A percentile compares a stretch with the other conserved stretches of the same genome.
phyloP scores from a whole-genome alignment of 1,140 invertebrate genomes.

The Atopsyche davidsoni region DNA sequence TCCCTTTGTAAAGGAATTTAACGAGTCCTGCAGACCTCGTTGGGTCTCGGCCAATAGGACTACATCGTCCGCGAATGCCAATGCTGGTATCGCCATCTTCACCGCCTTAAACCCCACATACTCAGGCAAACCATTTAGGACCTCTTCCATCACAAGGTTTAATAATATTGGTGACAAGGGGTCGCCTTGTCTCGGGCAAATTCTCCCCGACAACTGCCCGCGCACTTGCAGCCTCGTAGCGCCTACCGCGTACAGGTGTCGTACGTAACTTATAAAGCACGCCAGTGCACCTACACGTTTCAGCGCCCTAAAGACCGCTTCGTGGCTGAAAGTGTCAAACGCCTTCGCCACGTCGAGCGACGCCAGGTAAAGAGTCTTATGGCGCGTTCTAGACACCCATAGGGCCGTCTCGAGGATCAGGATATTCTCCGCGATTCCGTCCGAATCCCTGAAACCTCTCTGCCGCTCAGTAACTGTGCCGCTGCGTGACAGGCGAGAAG shows the following conservation, averaged over 20 bases:
- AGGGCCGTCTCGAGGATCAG: conserved; percentile 34
- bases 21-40: conserved; percentile 18
- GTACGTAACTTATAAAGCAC: conserved; percentile 29
- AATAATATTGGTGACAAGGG: conserved; percentile 46
- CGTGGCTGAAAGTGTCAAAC: conserved; percentile 38
- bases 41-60: conserved; percentile 32
- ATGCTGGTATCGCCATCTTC: conserved; percentile 7
- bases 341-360: conserved; percentile 35
- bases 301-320: conserved; percentile 31
- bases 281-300: conserved; percentile 25
- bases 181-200: conserved; percentile 38
- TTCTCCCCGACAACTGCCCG: conserved; percentile 21
- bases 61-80: conserved; percentile 44
- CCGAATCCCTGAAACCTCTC: conserved; percentile 31
- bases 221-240: conserved; percentile 29
- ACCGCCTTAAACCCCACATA: conserved; percentile 31
- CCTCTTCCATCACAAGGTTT: conserved; percentile 42
- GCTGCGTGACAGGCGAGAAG: no score
- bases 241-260: conserved; percentile 23
- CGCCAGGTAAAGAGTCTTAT: conserved; percentile 32
- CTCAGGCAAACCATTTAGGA: conserved; percentile 30
- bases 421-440: conserved; percentile 33
- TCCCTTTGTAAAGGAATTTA: not conserved
- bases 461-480: no score
- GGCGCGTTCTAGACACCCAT: conserved; percentile 29